Conservation (phyloP, 1,140 invertebrate genomes). For the Bombus balteatus region DNA sequence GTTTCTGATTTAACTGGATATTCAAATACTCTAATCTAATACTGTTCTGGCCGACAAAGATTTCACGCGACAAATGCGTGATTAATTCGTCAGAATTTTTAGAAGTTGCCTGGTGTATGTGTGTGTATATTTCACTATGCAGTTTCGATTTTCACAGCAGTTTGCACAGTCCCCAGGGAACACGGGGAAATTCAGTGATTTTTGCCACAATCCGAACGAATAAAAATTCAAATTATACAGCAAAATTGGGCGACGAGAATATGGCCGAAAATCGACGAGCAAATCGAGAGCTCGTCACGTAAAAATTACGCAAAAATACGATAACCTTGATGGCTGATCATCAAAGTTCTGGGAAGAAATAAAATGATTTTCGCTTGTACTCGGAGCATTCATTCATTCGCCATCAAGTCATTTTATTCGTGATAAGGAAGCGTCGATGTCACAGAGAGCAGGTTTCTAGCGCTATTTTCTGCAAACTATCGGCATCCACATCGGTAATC, state of each 20-base stretch:
- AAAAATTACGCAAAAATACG: not conserved
- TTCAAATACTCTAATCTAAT: not conserved
- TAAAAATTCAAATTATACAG: constrained; percentile 28
- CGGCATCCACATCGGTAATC: constrained; percentile 18
- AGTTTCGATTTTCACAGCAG: no score
- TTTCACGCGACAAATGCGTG: not conserved
- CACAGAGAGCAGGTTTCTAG: no score
- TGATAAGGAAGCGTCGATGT: not conserved
- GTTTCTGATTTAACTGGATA: not conserved
- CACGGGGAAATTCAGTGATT: constrained; percentile 9
- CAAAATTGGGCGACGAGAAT: not conserved
- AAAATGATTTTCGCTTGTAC: not conserved
- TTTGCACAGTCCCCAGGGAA: not conserved
- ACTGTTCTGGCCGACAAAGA: not conserved
- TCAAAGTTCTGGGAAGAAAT: not conserved
- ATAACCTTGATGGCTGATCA: not conserved
- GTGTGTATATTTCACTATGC: not conserved
- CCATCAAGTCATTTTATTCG: not conserved
- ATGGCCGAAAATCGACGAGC: not conserved
- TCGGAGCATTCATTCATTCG: not conserved
- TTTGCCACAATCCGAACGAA: not conserved
- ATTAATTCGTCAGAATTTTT: not conserved
- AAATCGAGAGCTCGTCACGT: not conserved
- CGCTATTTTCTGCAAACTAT: not conserved
- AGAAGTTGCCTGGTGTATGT: not conserved